Evolutionary conservation across 2,888 invertebrate species (phyloP).

Genomic region (Globia sparganii): DNA sequence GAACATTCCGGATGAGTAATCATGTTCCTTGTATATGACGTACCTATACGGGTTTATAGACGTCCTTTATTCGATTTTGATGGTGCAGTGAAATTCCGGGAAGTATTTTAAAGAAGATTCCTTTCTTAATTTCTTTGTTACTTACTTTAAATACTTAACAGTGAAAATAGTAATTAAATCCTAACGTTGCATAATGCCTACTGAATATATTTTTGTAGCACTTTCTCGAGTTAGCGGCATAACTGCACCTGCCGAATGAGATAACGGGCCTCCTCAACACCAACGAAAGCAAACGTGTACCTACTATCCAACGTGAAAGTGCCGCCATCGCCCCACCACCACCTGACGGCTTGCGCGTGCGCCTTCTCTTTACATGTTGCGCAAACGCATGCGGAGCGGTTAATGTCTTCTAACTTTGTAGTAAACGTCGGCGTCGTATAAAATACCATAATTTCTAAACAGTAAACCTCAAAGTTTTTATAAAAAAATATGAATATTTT

Average conservation of each 20-base stretch:
- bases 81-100: slow-evolving; percentile 30
- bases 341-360: slow-evolving; percentile 63
- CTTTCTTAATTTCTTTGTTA: slow-evolving; percentile 29
- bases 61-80: slow-evolving; percentile 68
- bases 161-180: slow-evolving; percentile 55
- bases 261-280: slow-evolving; percentile 84
- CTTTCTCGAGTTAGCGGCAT: slow-evolving; percentile 83
- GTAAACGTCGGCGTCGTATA: slow-evolving; percentile 28
- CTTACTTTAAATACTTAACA: slow-evolving; percentile 32
- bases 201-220: slow-evolving; percentile 84
- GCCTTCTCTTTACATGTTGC: slow-evolving; percentile 87
- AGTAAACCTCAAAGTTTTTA: not conserved
- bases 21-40: slow-evolving; percentile 73
- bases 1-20: slow-evolving; percentile 80
- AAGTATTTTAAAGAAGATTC: slow-evolving; percentile 27
- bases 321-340: slow-evolving; percentile 74
- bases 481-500: not conserved
- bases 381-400: slow-evolving; percentile 84
- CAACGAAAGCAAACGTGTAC: slow-evolving; percentile 89
- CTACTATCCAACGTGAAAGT: slow-evolving; percentile 87
- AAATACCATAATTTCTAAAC: slow-evolving; percentile 9
- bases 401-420: slow-evolving; percentile 71
- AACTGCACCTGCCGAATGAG: slow-evolving; percentile 89
- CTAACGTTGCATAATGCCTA: slow-evolving; percentile 79
- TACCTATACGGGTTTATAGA: slow-evolving; percentile 63